Percentiles rank a stretch among this genome's conserved stretches.
These are phyloP conservation scores for Manacus vitellinus DNA, from an alignment of 2,113 vertebrate genomes.

Conservation along the genomic window DNA sequence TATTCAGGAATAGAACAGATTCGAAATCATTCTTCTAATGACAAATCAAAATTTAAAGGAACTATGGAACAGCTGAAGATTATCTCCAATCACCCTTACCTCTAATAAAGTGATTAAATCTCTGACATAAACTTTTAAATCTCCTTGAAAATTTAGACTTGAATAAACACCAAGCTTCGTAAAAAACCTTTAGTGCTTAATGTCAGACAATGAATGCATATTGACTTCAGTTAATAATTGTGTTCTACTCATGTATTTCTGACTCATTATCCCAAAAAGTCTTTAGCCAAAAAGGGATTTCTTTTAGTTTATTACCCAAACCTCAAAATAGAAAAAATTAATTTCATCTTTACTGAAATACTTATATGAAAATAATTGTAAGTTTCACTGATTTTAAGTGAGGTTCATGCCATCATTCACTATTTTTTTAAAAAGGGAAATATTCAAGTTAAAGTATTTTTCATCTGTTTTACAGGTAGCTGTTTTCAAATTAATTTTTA, in stretches of 20 bases:
- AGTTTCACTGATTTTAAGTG: neutral
- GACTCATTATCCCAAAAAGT: neutral
- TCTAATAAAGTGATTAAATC: conserved; percentile 23
- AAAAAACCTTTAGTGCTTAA: neutral
- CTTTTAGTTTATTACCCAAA: neutral
- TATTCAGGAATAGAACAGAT: neutral
- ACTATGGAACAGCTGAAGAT: neutral
- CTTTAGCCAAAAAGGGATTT: neutral
- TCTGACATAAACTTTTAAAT: neutral
- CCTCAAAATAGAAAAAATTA: neutral
- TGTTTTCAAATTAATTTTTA: neutral
- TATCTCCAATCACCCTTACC: neutral
- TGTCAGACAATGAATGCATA: neutral
- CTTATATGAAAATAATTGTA: neutral
- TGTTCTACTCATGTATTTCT: neutral
- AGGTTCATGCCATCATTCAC: neutral
- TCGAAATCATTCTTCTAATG: neutral
- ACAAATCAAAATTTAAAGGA: conserved; percentile 12
- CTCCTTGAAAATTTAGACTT: neutral
- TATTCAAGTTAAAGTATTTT: neutral
- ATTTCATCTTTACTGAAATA: neutral
- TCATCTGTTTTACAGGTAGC: neutral
- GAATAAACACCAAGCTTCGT: neutral
- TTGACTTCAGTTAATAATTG: neutral
- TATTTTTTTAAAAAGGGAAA: no score